Evolutionary conservation across 2,888 invertebrate species (phyloP).

Genomic region (Lysandra bellargus): DNA sequence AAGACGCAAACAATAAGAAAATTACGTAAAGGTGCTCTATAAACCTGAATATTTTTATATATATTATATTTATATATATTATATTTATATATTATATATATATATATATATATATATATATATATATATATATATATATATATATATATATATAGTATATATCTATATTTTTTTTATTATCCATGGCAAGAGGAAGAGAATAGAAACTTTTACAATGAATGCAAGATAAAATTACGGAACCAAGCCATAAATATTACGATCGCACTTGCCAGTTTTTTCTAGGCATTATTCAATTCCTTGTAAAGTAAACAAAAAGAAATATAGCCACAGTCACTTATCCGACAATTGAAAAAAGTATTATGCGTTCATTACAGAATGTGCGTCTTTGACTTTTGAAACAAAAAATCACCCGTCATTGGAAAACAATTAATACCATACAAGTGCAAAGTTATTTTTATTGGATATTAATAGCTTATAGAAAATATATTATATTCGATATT

Average conservation of each 20-base stretch:
- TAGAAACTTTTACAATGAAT: background rate
- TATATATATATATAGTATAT: background rate
- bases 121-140: too few relatives aligned
- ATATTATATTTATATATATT: too few relatives aligned
- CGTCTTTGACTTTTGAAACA: slow-evolving; percentile 18
- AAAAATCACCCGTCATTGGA: background rate
- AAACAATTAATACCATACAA: slow-evolving; percentile 9
- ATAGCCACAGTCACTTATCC: background rate
- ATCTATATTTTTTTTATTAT: too few relatives aligned
- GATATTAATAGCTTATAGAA: slow-evolving; percentile 10
- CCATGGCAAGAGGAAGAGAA: background rate
- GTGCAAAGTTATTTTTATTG: slow-evolving; percentile 6
- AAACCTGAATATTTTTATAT: background rate
- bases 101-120: too few relatives aligned
- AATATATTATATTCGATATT: background rate
- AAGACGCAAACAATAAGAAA: too few relatives aligned
- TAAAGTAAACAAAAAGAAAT: slow-evolving; percentile 4
- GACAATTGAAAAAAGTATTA: background rate
- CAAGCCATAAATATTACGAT: background rate
- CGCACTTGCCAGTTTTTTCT: background rate
- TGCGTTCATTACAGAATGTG: slow-evolving; percentile 5
- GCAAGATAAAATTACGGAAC: background rate
- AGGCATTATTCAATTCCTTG: background rate
- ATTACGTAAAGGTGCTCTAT: too few relatives aligned
- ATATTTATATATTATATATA: too few relatives aligned